Conservation (phyloP, 2,888 invertebrate species). For the Sthenelais limicola region DNA sequence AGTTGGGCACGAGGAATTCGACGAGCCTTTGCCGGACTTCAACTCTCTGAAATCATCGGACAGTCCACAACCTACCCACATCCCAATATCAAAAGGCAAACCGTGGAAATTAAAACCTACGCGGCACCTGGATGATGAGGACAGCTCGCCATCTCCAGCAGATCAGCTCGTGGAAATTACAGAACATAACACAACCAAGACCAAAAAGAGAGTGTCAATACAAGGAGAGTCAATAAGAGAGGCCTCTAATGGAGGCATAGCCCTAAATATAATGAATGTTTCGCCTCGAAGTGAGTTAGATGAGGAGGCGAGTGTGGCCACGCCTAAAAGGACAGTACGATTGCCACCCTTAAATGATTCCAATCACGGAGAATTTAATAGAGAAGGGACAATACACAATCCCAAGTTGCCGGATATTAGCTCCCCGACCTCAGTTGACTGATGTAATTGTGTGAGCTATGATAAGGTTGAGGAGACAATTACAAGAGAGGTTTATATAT, state of each 20-base stretch:
- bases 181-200: not conserved
- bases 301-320: not conserved
- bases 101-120: conserved; percentile 16
- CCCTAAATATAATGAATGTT: too few relatives aligned
- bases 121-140: too few relatives aligned
- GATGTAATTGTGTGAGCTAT: too few relatives aligned
- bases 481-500: too few relatives aligned
- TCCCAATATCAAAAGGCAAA: conserved; percentile 40
- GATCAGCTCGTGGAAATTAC: not conserved
- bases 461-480: too few relatives aligned
- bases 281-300: too few relatives aligned
- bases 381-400: conserved; percentile 10
- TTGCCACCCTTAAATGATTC: not conserved
- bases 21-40: conserved; percentile 44
- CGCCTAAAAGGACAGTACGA: not conserved
- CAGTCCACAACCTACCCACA: conserved; percentile 31
- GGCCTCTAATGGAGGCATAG: not conserved
- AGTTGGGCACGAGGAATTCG: conserved; percentile 46
- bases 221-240: not conserved
- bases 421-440: too few relatives aligned
- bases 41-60: conserved; percentile 39
- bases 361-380: not conserved
- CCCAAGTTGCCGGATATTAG: not conserved
- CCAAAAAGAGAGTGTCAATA: not conserved
- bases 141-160: too few relatives aligned